Conservation (phyloP, 2,888 invertebrate species). For the Callimorpha dominula region DNA sequence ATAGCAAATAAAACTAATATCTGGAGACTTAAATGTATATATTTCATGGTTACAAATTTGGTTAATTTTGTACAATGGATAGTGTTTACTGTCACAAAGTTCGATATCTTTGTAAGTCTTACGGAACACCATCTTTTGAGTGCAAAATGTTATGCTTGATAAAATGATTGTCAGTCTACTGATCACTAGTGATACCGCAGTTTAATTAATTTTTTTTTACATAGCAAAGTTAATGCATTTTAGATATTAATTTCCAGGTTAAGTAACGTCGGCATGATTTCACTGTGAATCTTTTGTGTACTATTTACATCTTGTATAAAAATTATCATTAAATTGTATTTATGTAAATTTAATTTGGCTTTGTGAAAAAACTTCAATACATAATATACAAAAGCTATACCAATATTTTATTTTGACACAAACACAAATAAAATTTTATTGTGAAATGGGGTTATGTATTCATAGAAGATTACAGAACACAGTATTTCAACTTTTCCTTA, state of each 20-base stretch:
- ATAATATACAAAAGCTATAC: slow-evolving; percentile 84
- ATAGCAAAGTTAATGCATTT: slow-evolving; percentile 70
- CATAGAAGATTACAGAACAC: slow-evolving; percentile 19
- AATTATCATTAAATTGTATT: slow-evolving; percentile 84
- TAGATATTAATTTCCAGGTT: slow-evolving; percentile 70
- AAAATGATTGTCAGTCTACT: slow-evolving; percentile 67
- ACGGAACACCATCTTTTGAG: slow-evolving; percentile 62
- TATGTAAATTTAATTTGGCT: slow-evolving; percentile 87
- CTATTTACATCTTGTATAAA: slow-evolving; percentile 84
- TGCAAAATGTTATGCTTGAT: slow-evolving; percentile 66
- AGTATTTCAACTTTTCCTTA: slow-evolving; percentile 26
- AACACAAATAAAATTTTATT: slow-evolving; percentile 16
- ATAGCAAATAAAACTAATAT: slow-evolving; percentile 79
- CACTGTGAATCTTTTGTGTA: slow-evolving; percentile 80
- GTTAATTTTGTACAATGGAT: slow-evolving; percentile 85
- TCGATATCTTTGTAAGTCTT: slow-evolving; percentile 73
- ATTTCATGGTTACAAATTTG: slow-evolving; percentile 84
- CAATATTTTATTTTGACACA: slow-evolving; percentile 77
- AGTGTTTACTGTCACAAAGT: slow-evolving; percentile 80
- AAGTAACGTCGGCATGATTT: slow-evolving; percentile 72
- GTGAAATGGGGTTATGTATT: slow-evolving; percentile 32
- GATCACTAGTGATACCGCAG: slow-evolving; percentile 80
- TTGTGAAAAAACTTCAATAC: slow-evolving; percentile 86
- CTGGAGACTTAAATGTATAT: slow-evolving; percentile 84
- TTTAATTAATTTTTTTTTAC: slow-evolving; percentile 65